Percentiles rank a stretch among this genome's conserved stretches.
Conservation (phyloP, 2,113 vertebrate genomes). For the Ceyx cyanopectus region DNA sequence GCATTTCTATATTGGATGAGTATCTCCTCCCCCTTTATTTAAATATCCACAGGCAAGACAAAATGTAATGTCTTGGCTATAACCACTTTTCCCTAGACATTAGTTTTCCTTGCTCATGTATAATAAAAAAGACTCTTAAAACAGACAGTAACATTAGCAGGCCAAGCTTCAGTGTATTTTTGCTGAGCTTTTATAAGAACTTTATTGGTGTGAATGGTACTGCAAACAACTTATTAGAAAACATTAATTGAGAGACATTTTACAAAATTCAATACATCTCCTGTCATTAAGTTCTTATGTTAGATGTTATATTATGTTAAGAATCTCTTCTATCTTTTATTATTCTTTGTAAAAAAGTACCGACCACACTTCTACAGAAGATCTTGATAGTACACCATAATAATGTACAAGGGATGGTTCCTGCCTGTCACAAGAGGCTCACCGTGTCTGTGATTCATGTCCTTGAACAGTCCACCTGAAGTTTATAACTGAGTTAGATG, state of each 20-base stretch:
- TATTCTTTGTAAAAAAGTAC: not conserved
- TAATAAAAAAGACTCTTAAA: constrained; percentile 53
- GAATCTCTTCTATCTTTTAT: not conserved
- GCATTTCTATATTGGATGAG: constrained; percentile 66
- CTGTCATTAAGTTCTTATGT: constrained; percentile 1
- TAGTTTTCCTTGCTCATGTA: constrained; percentile 49
- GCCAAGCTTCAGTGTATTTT: constrained; percentile 12
- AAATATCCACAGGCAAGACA: constrained; percentile 60
- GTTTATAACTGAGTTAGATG: not conserved
- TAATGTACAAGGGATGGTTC: not conserved
- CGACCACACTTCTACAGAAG: not conserved
- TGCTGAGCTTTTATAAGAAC: constrained; percentile 15
- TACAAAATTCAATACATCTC: not conserved
- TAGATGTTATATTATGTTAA: not conserved
- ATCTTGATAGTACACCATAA: not conserved
- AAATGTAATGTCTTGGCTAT: constrained; percentile 65
- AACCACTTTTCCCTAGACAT: constrained; percentile 53
- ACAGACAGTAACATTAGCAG: constrained; percentile 1
- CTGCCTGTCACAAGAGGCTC: not conserved
- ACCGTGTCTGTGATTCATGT: not conserved
- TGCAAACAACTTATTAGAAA: constrained; percentile 48
- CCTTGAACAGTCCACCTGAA: not conserved
- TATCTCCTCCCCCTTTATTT: constrained; percentile 48
- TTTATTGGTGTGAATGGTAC: constrained; percentile 9
- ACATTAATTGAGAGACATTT: constrained; percentile 46